Evolutionary conservation across 2,888 invertebrate species (phyloP).

Genomic region (Eupeodes luniger): DNA sequence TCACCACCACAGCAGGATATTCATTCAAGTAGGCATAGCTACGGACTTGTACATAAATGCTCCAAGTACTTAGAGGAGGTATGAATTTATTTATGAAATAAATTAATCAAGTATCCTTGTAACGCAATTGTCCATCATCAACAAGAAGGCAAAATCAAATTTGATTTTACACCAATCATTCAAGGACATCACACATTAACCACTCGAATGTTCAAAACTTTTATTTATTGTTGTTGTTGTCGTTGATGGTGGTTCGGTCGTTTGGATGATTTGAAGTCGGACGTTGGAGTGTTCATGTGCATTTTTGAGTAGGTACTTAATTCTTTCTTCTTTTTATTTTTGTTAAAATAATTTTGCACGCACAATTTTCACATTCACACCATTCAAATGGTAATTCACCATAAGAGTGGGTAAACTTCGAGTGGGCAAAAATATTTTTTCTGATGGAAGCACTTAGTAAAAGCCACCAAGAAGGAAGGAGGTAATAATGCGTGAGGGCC

Average conservation of each 20-base stretch:
- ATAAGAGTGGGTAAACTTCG: conserved; percentile 26
- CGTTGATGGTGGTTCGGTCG: not conserved
- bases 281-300: conserved; percentile 19
- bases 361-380: conserved; percentile 59
- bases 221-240: conserved; percentile 6
- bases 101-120: conserved; percentile 72
- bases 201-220: conserved; percentile 42
- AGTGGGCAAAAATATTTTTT: conserved; percentile 42
- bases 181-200: conserved; percentile 52
- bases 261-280: not conserved
- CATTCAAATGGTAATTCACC: conserved; percentile 54
- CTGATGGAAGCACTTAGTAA: conserved; percentile 51
- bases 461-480: conserved; percentile 72
- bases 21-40: not conserved
- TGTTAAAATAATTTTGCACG: conserved; percentile 34
- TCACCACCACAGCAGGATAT: conserved; percentile 54
- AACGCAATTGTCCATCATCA: conserved; percentile 51
- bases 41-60: not conserved
- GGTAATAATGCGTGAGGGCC: conserved; percentile 72
- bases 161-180: conserved; percentile 60
- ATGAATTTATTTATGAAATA: conserved; percentile 56
- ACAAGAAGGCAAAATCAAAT: conserved; percentile 53
- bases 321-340: conserved; percentile 27
- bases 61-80: not conserved
- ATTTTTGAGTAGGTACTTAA: conserved; percentile 59